These are phyloP conservation scores for Caenorhabditis drosophilae DNA, from an alignment of 2,888 invertebrate species.

Conservation along the genomic window DNA sequence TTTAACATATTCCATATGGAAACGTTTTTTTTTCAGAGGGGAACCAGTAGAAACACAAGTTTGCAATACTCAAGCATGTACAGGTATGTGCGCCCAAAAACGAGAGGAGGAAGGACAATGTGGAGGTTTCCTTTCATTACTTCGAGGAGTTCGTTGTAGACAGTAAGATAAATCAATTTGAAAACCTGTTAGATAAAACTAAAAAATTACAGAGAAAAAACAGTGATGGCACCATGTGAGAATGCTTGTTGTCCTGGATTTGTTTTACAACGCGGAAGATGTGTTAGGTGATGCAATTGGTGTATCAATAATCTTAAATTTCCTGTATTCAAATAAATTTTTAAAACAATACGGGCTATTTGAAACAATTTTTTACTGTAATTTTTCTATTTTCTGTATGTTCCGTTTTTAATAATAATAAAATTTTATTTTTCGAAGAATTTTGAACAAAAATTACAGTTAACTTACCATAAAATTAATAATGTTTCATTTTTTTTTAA, in stretches of 20 bases:
- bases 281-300: conserved; percentile 43
- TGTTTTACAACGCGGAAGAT: conserved; percentile 53
- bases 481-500: conserved; percentile 3
- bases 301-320: background rate
- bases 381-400: background rate
- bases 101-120: conserved; percentile 60
- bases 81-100: conserved; percentile 62
- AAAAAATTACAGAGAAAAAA: conserved; percentile 64
- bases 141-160: conserved; percentile 57
- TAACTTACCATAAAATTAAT: too few species aligned
- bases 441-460: too few species aligned
- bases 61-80: conserved; percentile 66
- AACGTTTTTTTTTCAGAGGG: conserved; percentile 60
- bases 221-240: conserved; percentile 61
- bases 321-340: conserved; percentile 23
- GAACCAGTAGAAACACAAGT: conserved; percentile 63
- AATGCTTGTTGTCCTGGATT: conserved; percentile 67
- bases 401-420: background rate
- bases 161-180: conserved; percentile 49
- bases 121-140: conserved; percentile 64
- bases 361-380: background rate
- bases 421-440: too few species aligned
- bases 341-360: conserved; percentile 29
- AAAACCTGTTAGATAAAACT: too few species aligned
- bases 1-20: too few species aligned